A percentile compares a stretch with the other conserved stretches of the same genome.
Evolutionary conservation across 2,113 vertebrate genomes (phyloP).

Genomic region (Phalacrocorax brasilianus): DNA sequence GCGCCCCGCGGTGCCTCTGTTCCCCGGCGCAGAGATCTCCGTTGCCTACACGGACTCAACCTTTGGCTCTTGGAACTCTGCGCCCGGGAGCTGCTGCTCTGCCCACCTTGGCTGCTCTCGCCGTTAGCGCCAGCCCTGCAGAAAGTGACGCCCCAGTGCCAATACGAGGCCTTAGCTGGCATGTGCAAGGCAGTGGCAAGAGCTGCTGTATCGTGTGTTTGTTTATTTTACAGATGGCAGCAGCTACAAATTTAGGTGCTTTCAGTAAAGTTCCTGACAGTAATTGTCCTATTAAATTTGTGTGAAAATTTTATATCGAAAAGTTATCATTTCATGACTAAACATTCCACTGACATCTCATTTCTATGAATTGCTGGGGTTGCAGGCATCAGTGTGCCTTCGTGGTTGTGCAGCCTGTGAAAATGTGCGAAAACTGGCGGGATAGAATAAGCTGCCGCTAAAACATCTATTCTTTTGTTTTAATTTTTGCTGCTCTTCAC

Average conservation of each 20-base stretch:
- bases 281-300: neutral
- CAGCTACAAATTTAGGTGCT: neutral
- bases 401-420: neutral
- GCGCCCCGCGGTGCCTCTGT: fast-evolving
- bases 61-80: too few relatives aligned
- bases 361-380: neutral
- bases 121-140: neutral
- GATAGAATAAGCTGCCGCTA: neutral
- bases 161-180: neutral
- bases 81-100: neutral
- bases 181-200: neutral
- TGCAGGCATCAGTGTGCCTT: neutral
- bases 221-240: neutral
- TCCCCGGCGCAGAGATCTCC: neutral
- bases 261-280: neutral
- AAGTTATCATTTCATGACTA: neutral
- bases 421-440: neutral
- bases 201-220: neutral
- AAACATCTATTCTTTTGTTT: neutral
- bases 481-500: neutral
- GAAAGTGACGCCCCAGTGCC: neutral
- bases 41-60: fast-evolving
- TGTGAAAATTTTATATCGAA: neutral
- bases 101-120: neutral
- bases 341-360: neutral